Evolutionary conservation across 2,888 invertebrate species (phyloP), one percentile per base, ranked within the genome.

Genomic region (Pseudanteris insignis): DNA sequence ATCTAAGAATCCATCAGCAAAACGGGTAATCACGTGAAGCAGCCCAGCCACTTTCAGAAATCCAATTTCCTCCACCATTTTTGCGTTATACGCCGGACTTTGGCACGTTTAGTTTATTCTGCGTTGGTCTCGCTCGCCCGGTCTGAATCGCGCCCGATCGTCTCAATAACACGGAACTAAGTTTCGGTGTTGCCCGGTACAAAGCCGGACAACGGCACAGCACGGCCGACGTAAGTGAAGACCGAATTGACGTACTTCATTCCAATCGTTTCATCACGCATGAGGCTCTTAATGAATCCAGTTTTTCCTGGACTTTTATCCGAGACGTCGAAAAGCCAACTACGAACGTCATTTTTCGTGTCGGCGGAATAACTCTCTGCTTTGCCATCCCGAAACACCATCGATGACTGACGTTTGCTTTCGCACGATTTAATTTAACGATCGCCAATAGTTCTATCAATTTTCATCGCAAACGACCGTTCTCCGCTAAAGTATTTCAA

Each of bases 51-150:
- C 70, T 75, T 71, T 69, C 69, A 66, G 64, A 67, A 69, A 76
- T 76, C 70, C 76, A 75, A 76, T 76, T 71, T 76, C 70, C 67
- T 62, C 67, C 47, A 64, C 66, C 63, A 74, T 73, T 74, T 70
- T 71, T 67, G 67, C 69, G 55, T 57, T 50, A 58, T 60, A 57
- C 50, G 34, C 38, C 44, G 46, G 48, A 60, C 55, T 57, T 53
- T 63, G 37, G 26, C 40, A 29, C 44, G 54, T 43, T 53, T 51
- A 43, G 32, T 54, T 38, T 41, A 64, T 64, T 60, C 50, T 54
- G 32, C 36, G 43, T 14, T 24, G 29, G 14, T 34, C 33, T 29
- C 25, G 25, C 32, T 37, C 28, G 10, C 26, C 15, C 21, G 32
- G 34, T 32, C 26, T 29, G 32, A 34, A 37, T 26, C 30, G 30